Conservation (phyloP, 2,797 vertebrate species). For the Sebastes kiyomatsui region DNA sequence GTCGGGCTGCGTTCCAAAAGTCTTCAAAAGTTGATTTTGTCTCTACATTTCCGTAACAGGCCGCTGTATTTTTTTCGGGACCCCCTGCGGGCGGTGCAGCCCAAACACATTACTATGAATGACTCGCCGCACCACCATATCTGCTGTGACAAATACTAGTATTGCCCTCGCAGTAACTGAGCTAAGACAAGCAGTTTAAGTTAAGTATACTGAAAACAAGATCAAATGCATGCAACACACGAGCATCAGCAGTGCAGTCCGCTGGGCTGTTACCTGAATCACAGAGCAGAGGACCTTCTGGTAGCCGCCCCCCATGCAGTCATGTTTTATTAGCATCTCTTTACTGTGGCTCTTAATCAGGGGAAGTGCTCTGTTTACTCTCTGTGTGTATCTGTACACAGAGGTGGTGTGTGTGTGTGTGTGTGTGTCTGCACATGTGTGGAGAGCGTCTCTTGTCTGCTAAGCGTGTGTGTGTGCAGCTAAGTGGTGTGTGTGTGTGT, state of each 20-base stretch:
- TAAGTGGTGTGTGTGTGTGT: not conserved
- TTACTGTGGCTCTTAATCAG: constrained; percentile 54
- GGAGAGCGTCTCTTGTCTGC: constrained; percentile 20
- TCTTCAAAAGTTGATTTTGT: too few relatives aligned
- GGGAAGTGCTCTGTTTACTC: constrained; percentile 44
- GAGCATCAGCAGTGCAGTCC: not conserved
- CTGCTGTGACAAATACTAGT: too few relatives aligned
- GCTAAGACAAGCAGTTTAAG: not conserved
- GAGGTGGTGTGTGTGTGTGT: not conserved
- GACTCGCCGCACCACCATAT: too few relatives aligned
- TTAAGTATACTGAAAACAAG: not conserved
- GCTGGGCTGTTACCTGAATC: constrained; percentile 28
- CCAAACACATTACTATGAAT: too few relatives aligned
- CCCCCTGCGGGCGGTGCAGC: too few relatives aligned
- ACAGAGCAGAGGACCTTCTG: constrained; percentile 23
- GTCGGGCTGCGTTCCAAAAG: too few relatives aligned
- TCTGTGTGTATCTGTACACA: constrained; percentile 15
- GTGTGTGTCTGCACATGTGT: constrained; percentile 13
- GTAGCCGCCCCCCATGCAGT: constrained; percentile 8
- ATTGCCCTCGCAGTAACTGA: too few relatives aligned
- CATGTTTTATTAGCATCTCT: constrained; percentile 50
- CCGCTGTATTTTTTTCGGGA: too few relatives aligned
- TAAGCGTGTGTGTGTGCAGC: constrained; percentile 5
- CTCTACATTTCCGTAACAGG: too few relatives aligned
- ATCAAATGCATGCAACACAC: constrained; percentile 12